Evolutionary conservation across 1,140 invertebrate species (phyloP), one percentile per base, ranked within the genome.

Genomic region (Bombus superbus): DNA sequence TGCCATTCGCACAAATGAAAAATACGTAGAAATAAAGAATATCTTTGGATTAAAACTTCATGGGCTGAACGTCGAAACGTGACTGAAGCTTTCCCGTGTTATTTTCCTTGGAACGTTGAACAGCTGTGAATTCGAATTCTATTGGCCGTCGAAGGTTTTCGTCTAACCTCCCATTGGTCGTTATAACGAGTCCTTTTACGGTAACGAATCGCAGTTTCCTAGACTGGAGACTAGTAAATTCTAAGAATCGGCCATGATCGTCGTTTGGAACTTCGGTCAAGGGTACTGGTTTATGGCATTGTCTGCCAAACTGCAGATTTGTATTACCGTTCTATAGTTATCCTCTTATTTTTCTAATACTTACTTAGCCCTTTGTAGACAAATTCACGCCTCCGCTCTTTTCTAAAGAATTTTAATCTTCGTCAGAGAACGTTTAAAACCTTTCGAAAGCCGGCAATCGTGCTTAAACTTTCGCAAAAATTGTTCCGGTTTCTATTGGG

Each of bases 301-400:
- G 11, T 22, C 32, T 75, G 3, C 22, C n/a, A 75, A 53, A 53
- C 13, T 35, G 22, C 73, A 35, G 32, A 0, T 13, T 75, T 9
- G 8, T 22, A 13, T 53, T 0, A 1, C 5, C 1, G 18, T 13
- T 53, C 25, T 0, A 35, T n/a, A 1, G 2, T 5, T 18, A n/a
- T 5, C 1, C 15, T 44, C 15, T 6, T 15, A 40, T 3, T 40
- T 66, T 8, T 15, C 32, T 22, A 35, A 5, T 35, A 3, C 32
- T 40, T 38, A 6, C 5, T 5, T 13, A 32, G 0, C 11, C 2
- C 4, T 9, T 13, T 11, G 13, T n/a, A n/a, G 13, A 22, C 11
- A 62, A 62, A n/a, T 3, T 59, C 2, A 28, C 10, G 59, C 28
- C 0, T n/a, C 11, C 25, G 13, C 0, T 62, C 28, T 28, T n/a